Conservation (phyloP, 2,888 invertebrate species). For the Trachelus iudaicus region DNA sequence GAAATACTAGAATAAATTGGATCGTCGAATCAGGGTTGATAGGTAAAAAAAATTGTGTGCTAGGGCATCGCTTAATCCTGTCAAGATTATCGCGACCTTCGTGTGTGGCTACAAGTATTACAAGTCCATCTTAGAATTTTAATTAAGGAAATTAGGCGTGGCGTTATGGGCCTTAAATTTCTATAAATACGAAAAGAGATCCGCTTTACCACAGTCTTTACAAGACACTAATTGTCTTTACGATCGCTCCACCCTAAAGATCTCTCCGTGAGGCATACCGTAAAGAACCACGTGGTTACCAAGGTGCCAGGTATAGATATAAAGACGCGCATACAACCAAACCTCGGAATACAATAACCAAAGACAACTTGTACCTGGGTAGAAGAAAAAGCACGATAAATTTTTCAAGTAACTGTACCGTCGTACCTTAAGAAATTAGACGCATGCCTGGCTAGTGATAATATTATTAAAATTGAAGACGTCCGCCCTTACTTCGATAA, state of each 20-base stretch:
- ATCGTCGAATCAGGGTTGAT: background rate
- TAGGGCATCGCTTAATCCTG: background rate
- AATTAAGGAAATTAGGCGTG: slow-evolving; percentile 55
- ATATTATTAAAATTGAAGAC: background rate
- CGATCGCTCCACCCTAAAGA: slow-evolving; percentile 35
- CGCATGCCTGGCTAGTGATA: background rate
- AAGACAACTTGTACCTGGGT: background rate
- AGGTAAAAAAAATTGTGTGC: background rate
- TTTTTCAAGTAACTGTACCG: background rate
- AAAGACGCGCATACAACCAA: background rate
- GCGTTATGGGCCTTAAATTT: slow-evolving; percentile 54
- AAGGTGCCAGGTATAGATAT: background rate
- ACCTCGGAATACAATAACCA: background rate
- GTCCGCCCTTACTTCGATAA: background rate
- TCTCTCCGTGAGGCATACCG: background rate
- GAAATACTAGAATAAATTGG: background rate
- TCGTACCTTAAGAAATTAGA: background rate
- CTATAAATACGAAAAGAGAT: slow-evolving; percentile 42
- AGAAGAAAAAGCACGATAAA: background rate
- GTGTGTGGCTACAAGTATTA: slow-evolving; percentile 35
- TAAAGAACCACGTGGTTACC: slow-evolving; percentile 2
- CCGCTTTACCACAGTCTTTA: slow-evolving; percentile 21
- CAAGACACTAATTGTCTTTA: slow-evolving; percentile 57
- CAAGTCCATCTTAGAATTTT: slow-evolving; percentile 43
- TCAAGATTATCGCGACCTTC: background rate